Evolutionary conservation across 2,113 vertebrate genomes (phyloP).

Genomic region (Ceratotherium simum): DNA sequence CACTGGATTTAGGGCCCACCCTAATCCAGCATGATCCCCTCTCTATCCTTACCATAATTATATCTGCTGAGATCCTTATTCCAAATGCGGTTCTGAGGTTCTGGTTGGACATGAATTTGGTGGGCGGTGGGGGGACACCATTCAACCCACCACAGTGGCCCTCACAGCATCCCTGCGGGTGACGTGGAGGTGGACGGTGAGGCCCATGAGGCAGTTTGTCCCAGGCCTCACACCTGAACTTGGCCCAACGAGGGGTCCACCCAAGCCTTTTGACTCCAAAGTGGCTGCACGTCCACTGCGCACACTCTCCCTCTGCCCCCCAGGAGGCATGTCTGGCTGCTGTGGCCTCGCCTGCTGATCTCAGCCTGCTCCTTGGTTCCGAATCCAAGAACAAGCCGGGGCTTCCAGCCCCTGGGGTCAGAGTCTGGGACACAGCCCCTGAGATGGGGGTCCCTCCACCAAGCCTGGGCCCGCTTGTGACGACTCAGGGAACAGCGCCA

Average conservation of each 20-base stretch:
- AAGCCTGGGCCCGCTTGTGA: neutral
- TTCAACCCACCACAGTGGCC: neutral
- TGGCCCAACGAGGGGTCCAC: neutral
- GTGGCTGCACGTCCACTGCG: neutral
- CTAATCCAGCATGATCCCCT: neutral
- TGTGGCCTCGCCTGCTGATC: fast-evolving
- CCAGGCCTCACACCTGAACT: neutral
- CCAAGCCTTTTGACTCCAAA: neutral
- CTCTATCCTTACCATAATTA: neutral
- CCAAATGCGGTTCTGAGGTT: neutral
- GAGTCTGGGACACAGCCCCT: neutral
- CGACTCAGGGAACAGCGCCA: fast-evolving
- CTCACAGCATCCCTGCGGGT: neutral
- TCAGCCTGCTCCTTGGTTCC: neutral
- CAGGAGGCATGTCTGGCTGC: fast-evolving
- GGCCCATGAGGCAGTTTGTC: neutral
- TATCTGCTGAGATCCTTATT: neutral
- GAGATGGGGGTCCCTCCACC: fast-evolving
- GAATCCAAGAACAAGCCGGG: fast-evolving
- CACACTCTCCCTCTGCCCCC: fast-evolving
- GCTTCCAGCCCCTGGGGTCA: neutral
- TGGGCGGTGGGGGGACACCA: fast-evolving
- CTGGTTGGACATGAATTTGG: neutral
- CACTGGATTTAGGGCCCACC: neutral
- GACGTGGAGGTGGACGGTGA: neutral